A percentile compares a stretch with the other conserved stretches of the same genome.
phyloP scores from a whole-genome alignment of 2,797 vertebrate species.

The Malurus splendens region DNA sequence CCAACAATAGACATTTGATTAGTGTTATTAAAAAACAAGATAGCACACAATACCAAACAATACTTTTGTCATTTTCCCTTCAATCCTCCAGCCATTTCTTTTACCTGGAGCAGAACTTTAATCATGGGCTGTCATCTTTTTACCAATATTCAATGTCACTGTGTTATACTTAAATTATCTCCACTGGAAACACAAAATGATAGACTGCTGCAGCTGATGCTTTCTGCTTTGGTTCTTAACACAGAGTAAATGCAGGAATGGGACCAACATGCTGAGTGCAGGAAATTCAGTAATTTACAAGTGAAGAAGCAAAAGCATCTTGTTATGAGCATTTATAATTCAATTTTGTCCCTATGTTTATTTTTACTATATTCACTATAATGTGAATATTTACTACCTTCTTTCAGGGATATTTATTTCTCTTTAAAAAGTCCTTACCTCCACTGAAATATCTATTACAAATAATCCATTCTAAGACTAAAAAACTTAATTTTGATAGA shows the following conservation, averaged over 20 bases:
- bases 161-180: slow-evolving; percentile 63
- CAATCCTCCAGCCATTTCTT: slow-evolving; percentile 46
- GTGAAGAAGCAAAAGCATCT: slow-evolving; percentile 37
- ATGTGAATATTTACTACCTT: slow-evolving; percentile 3
- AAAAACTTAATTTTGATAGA: not conserved
- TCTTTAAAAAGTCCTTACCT: not conserved
- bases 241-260: not conserved
- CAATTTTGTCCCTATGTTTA: slow-evolving; percentile 27
- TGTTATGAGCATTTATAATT: slow-evolving; percentile 52
- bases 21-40: slow-evolving; percentile 57
- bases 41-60: slow-evolving; percentile 11
- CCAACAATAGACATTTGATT: slow-evolving; percentile 58
- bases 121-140: slow-evolving; percentile 63
- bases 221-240: slow-evolving; percentile 46
- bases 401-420: not conserved
- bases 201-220: slow-evolving; percentile 32
- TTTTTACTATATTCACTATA: slow-evolving; percentile 14
- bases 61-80: slow-evolving; percentile 49
- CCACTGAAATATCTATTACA: not conserved
- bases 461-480: not conserved
- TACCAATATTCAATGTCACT: slow-evolving; percentile 63
- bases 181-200: slow-evolving; percentile 59
- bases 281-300: slow-evolving; percentile 52
- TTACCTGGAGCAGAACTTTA: slow-evolving; percentile 57
- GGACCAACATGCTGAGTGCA: not conserved